Evolutionary conservation across 64 coral and sea anemone species (phyloP), one percentile per base, ranked within the genome.

Genomic region (Trachythela sp.): DNA sequence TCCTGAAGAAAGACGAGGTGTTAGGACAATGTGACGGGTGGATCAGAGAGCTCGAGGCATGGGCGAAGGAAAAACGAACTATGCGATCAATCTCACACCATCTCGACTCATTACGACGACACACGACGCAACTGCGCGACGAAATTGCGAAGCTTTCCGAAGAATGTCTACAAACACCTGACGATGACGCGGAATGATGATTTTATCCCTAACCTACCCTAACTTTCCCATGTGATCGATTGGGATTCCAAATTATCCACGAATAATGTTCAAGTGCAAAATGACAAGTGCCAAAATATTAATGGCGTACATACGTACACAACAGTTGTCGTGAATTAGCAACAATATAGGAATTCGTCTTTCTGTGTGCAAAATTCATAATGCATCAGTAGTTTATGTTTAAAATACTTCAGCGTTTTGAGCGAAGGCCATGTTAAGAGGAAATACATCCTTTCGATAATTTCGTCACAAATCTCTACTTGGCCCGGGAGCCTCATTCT

Each of bases 1-100:
- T 94, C 71, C 83, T 93, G 83, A 99, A 99, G 84, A 99, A 91
- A 48, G 96, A 99, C 52, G 96, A 99, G 50, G 92, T 99, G 2
- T 51, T 95, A 42, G 54, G 90, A 38, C 96, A 99, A 84, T 95
- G 91, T n/a, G 91, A 99, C 34, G 88, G 51, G 59, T 99, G 96
- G 96, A 99, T 93, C 59, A 86, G 88, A 48, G 93, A 99, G 59
- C 86, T 92, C 2, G 96, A 99, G 88, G 89, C 80, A 5, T 56
- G 94, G 41, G 56, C 92, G 15, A 48, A 84, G 45, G 91, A 92
- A 0, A 90, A 85, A 7, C 85, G 91, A 0, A 94, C 91, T 0
- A 91, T 94, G 20, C 89, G 96, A 36, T 91, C 96, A 14, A 90
- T 94, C 29, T 77, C 93, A n/a, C 96, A 99, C 39, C 96, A 99